Percentiles rank a stretch among this genome's conserved stretches.
Conservation (phyloP, 2,113 vertebrate genomes). For the Aegithalos caudatus region DNA sequence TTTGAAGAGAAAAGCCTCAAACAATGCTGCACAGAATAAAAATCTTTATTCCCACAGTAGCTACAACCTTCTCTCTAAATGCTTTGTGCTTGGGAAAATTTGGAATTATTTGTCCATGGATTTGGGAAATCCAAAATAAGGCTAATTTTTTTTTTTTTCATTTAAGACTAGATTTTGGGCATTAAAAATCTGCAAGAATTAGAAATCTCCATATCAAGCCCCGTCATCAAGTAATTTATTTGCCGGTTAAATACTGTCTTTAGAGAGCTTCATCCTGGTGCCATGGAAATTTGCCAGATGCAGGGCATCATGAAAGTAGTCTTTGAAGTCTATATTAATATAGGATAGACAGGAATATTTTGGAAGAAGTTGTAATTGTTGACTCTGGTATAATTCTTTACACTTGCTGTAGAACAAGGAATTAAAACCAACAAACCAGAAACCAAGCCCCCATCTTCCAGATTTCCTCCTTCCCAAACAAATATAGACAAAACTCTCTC, state of each 20-base stretch:
- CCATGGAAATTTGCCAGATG: neutral
- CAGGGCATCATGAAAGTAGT: neutral
- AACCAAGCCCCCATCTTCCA: neutral
- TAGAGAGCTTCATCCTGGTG: neutral
- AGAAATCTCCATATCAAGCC: neutral
- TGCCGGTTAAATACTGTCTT: neutral
- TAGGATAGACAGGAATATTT: neutral
- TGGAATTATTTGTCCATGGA: neutral
- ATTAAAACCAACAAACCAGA: neutral
- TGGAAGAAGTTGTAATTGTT: neutral
- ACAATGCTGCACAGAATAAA: neutral
- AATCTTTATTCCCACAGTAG: neutral
- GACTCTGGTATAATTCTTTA: neutral
- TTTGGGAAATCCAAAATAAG: neutral
- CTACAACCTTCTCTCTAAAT: neutral
- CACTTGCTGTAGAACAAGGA: neutral
- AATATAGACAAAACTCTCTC: neutral
- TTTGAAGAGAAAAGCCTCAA: neutral
- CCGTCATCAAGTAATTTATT: neutral
- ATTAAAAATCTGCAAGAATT: neutral
- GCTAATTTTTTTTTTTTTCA: neutral
- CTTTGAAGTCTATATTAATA: neutral
- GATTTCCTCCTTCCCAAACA: accelerated
- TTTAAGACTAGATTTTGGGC: neutral
- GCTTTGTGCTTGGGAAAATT: neutral